Evolutionary conservation across 2,797 vertebrate species (phyloP).

Genomic region (Lepilemur septentrionalis): DNA sequence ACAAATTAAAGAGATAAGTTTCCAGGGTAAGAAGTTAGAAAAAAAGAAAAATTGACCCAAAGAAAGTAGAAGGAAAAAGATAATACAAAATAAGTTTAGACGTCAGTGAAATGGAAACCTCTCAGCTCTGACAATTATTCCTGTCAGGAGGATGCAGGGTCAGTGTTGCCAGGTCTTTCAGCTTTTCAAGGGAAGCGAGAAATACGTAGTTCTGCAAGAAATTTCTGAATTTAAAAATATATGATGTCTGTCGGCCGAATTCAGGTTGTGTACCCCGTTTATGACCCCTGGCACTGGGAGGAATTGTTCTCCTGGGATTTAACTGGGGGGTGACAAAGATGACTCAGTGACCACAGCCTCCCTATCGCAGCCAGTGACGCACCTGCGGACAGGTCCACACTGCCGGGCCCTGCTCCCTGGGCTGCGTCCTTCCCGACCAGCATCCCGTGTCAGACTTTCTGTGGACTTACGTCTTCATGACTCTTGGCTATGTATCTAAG

Average conservation of each 20-base stretch:
- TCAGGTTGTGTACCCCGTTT: not conserved
- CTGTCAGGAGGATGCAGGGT: not conserved
- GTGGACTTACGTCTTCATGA: not conserved
- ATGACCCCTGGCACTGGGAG: not conserved
- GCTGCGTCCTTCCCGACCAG: no score
- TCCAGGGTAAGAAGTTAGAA: not conserved
- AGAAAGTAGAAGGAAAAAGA: not conserved
- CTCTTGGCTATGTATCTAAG: not conserved
- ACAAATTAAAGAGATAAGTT: not conserved
- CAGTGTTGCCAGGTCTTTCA: not conserved
- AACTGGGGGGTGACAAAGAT: not conserved
- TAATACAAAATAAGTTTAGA: not conserved
- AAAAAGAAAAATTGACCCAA: not conserved
- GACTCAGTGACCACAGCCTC: not conserved
- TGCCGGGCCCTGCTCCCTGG: no score
- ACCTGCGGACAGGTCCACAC: not conserved
- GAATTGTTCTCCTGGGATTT: not conserved
- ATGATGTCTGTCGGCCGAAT: no score
- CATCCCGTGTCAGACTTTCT: not conserved
- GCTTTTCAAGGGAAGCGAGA: constrained; percentile 5
- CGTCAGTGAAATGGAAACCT: not conserved
- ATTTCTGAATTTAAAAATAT: not conserved
- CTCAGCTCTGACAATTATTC: not conserved
- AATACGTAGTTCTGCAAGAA: not conserved
- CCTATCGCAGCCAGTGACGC: not conserved